Conservation (phyloP, 2,113 vertebrate genomes). For the Embiotoca jacksoni region DNA sequence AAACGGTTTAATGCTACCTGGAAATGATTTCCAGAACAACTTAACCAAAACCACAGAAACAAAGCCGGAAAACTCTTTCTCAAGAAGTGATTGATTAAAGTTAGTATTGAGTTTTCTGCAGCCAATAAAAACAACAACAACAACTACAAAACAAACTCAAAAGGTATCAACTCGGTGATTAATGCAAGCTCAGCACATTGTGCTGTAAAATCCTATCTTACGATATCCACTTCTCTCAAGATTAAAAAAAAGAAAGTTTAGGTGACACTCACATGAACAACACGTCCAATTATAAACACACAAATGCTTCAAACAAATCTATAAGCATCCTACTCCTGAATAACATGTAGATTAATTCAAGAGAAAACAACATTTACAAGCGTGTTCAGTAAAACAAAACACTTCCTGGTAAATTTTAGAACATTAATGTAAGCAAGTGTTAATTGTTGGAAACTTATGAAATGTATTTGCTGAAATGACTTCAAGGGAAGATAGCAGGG, state of each 20-base stretch:
- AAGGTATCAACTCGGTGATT: not conserved
- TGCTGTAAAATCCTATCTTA: no score
- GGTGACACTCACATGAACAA: not conserved
- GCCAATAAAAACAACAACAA: no score
- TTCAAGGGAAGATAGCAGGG: not conserved
- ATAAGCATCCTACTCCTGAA: slow-evolving; percentile 22
- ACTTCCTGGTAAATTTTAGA: slow-evolving; percentile 20
- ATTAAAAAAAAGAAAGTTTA: not conserved
- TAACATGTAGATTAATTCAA: not conserved
- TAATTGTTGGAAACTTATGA: slow-evolving; percentile 15
- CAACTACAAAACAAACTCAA: no score
- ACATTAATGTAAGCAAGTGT: slow-evolving; percentile 39
- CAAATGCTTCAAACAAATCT: slow-evolving; percentile 78
- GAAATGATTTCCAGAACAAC: not conserved
- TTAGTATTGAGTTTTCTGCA: no score
- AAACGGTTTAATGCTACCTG: not conserved
- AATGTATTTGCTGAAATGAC: slow-evolving; percentile 20
- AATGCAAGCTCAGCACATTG: not conserved
- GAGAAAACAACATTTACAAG: slow-evolving; percentile 1
- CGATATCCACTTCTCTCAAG: not conserved
- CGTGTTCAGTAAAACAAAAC: slow-evolving; percentile 23
- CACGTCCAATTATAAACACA: slow-evolving; percentile 38
- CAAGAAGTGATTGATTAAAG: no score
- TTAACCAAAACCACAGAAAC: not conserved
- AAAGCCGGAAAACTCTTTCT: no score